phyloP scores from a whole-genome alignment of 2,113 vertebrate genomes.

The Rissa tridactyla region DNA sequence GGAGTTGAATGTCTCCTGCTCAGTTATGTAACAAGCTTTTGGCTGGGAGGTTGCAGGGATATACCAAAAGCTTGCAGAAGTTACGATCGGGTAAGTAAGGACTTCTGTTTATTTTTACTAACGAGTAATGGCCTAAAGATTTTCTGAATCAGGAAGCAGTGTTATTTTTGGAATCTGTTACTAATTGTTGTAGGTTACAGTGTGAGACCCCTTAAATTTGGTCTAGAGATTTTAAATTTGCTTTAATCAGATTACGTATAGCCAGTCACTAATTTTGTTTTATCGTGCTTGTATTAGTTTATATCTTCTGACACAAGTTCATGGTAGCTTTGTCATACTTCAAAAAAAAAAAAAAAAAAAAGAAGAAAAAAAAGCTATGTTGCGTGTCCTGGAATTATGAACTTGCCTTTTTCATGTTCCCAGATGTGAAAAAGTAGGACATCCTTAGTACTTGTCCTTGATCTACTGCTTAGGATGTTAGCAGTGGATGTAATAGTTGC shows the following conservation, averaged over 20 bases:
- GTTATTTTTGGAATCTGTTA: background rate
- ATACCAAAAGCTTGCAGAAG: background rate
- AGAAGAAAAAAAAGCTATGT: background rate
- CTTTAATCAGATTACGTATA: background rate
- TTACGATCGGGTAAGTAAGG: background rate
- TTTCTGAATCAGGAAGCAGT: background rate
- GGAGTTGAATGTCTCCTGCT: background rate
- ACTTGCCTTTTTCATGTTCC: background rate
- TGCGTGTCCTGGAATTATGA: background rate
- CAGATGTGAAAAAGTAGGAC: conserved; percentile 2
- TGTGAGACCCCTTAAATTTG: background rate
- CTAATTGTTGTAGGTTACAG: background rate
- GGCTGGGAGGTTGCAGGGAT: background rate
- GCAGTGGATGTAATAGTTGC: background rate
- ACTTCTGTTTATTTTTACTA: background rate
- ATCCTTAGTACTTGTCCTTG: background rate
- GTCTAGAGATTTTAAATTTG: background rate
- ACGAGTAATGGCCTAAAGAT: background rate
- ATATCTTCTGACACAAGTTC: background rate
- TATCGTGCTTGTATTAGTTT: background rate
- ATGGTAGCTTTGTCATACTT: background rate
- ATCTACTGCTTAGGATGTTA: background rate
- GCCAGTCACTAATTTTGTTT: background rate
- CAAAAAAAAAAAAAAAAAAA: background rate
- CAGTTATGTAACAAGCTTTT: background rate